Base-by-base conservation (phyloP, 1,140 invertebrate species). In the Nixonia krombeini region DNA sequence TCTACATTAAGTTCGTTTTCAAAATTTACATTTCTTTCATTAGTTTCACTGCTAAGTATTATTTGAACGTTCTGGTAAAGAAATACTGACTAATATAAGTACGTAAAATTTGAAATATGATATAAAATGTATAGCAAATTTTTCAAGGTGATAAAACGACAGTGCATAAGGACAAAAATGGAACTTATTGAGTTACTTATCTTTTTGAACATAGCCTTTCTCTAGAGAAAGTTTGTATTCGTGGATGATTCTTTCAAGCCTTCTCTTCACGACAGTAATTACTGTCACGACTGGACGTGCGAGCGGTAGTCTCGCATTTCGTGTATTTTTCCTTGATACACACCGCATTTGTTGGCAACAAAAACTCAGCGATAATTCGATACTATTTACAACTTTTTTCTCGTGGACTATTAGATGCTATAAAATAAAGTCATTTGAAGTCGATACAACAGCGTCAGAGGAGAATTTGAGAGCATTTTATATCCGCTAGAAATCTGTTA, bases 181-280 rank as follows among this genome's bases (percentile, higher is more conserved):
- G 21, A 33, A 56, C 40, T 35, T 29, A 28, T 33, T 18, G 23
- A 26, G 56, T 56, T 49, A 56, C 33, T 37, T 50, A 55, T 46
- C 57, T 58, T 42, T 33, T 35, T 49, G 44, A 42, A 12, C 16
- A 17, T 9, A 45, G 64, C 57, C 65, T 68, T 68, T 68, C 65
- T 62, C 57, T 25, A 42, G 65, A 68, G 65, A 68, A 62, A 68
- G 57, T 67, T 31, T 28, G 29, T 44, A 35, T 17, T 58, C 51
- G 50, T 37, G 49, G 51, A 58, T 68, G 52, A 62, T 62, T 62
- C 46, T 47, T 26, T 45, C 21, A 29, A 63, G 53, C 47, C 47
- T 68, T 68, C 53, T 68, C 47, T 68, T 47, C 56, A 62, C 65
- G 58, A 52, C 65, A 62, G 58, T 68, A 68, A 68, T 68, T 68